Evolutionary conservation across 2,113 vertebrate genomes (phyloP), one percentile per base, ranked within the genome.

Genomic region (Monopterus albus): DNA sequence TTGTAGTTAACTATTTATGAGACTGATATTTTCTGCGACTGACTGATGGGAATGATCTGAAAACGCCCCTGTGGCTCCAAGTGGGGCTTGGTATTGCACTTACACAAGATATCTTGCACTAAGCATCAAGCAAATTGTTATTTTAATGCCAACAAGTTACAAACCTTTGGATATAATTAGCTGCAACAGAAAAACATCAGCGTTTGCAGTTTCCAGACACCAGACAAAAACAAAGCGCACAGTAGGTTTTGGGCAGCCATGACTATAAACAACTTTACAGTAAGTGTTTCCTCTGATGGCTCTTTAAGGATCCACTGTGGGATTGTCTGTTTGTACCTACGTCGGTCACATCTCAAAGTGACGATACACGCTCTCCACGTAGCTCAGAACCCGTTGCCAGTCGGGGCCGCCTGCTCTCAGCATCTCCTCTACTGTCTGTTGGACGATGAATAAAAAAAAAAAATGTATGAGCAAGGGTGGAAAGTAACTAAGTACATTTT

Each of bases 321-420:
- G 40, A 17, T 26, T 23, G 42, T 61, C 35, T 7, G 26, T 59
- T 36, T 17, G 60, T 58, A 68, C 59, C 70, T 78, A 42, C 53
- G 29, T 21, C 18, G 0, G 40, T 79, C 83, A 94, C 89, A 94
- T 94, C 79, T 95, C 94, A 90, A 95, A 95, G 79, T 94, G 92
- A 18, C 89, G 87, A 83, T 94, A 95, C 64, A 95, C 92, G 68
- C 83, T 92, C 84, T 95, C 93, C 66, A 94, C 91, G 14, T 95
- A 94, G 68, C 83, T 89, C 89, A 95, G 86, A 55, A 95, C 94
- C 60, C 92, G 82, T 65, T 95, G 94, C 94, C 94, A 95, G 73
- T 95, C 93, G 5, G 94, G 94, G 38, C 94, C 93, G 6, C 92
- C 93, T 0, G 43, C 46, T 25, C 88, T 84, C 53, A 94, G 85